A percentile compares a stretch with the other conserved stretches of the same genome.
These are phyloP conservation scores for Brienomyrus brachyistius DNA, from an alignment of 2,113 vertebrate species.

Conservation along the genomic window DNA sequence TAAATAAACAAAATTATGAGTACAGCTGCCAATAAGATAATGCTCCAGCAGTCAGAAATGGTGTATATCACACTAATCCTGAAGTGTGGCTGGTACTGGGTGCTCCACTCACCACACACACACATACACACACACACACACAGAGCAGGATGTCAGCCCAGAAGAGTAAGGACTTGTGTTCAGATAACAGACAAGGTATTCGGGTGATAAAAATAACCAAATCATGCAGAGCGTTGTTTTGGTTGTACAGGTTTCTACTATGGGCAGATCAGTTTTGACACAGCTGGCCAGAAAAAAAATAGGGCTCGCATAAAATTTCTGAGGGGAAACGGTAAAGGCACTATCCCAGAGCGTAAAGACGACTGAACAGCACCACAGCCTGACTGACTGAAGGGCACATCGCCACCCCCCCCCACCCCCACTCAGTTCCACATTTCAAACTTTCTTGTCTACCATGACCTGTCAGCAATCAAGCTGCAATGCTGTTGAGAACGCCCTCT, in stretches of 20 bases:
- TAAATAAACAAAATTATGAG: constrained; percentile 11
- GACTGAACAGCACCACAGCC: neutral
- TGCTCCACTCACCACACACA: constrained; percentile 18
- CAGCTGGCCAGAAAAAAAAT: neutral
- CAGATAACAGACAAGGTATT: constrained; percentile 51
- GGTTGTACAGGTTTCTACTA: constrained; percentile 55
- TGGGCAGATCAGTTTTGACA: constrained; percentile 35
- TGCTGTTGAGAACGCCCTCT: constrained; percentile 10
- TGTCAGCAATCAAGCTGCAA: neutral
- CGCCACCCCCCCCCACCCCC: neutral
- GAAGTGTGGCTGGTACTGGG: constrained; percentile 20
- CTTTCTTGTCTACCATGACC: neutral
- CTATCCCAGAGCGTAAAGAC: neutral
- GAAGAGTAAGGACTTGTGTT: constrained; percentile 43
- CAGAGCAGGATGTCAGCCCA: constrained; percentile 47
- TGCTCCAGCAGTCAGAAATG: neutral
- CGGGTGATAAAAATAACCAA: constrained; percentile 63
- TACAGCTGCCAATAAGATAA: constrained; percentile 30
- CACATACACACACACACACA: neutral
- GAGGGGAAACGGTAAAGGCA: neutral
- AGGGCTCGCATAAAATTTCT: neutral
- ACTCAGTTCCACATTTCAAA: constrained; percentile 36
- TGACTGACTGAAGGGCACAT: neutral
- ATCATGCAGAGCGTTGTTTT: constrained; percentile 40
- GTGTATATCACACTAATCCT: constrained; percentile 38